These are phyloP conservation scores for Ciona savignyi DNA, from an alignment of 23 tunicate species.

Conservation along the genomic window DNA sequence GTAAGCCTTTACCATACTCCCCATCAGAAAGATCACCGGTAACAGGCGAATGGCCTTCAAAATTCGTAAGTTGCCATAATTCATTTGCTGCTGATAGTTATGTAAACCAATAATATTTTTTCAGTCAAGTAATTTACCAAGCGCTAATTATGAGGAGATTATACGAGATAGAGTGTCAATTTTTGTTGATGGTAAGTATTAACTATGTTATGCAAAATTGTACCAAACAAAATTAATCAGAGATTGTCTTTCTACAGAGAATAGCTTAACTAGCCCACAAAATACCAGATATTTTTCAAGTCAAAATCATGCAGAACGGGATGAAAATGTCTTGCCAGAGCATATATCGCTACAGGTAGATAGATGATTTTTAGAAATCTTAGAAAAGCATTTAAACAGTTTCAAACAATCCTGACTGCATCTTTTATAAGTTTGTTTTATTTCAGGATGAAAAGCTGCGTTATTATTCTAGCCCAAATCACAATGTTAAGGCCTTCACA, in stretches of 20 bases:
- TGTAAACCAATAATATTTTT: no score
- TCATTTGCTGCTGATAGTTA: no score
- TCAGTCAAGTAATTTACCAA: not conserved
- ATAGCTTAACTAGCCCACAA: not conserved
- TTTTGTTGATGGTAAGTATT: not conserved
- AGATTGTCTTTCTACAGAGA: not conserved
- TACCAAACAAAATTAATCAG: not conserved
- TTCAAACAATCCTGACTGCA: no score
- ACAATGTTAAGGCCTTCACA: not conserved
- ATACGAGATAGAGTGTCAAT: not conserved
- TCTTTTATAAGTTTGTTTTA: no score
- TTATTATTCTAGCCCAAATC: no score
- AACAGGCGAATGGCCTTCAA: not conserved
- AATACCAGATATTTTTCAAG: not conserved
- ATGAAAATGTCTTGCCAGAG: not conserved
- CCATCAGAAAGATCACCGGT: not conserved
- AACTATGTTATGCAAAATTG: no score
- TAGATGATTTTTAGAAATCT: no score
- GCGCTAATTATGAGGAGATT: not conserved
- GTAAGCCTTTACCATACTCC: not conserved
- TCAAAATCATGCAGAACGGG: not conserved
- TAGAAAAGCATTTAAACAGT: no score
- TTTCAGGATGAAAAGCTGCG: no score
- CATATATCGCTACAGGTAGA: not conserved
- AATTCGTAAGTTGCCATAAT: not conserved